phyloP scores from a whole-genome alignment of 2,888 invertebrate genomes.

The Drosophila mimica region DNA sequence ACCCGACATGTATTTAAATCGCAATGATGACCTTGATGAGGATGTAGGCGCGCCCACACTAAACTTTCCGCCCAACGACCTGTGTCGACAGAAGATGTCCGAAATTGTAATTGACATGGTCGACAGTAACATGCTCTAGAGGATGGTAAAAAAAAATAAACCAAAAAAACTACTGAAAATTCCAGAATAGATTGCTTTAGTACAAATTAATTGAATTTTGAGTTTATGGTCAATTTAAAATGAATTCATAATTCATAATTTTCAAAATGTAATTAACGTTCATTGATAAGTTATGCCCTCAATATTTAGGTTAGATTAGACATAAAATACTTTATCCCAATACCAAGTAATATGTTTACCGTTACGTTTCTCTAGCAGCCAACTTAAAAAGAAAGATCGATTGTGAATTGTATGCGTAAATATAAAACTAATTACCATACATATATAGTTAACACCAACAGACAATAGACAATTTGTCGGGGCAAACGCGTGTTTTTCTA shows the following conservation, averaged over 20 bases:
- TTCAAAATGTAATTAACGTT: constrained; percentile 30
- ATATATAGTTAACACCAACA: constrained; percentile 26
- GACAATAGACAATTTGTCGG: constrained; percentile 47
- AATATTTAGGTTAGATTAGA: constrained; percentile 41
- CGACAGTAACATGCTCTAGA: constrained; percentile 87
- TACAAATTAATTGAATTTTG: constrained; percentile 8
- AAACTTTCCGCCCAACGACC: constrained; percentile 86
- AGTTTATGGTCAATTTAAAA: constrained; percentile 37
- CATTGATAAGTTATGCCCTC: constrained; percentile 1
- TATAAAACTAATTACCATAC: constrained; percentile 12
- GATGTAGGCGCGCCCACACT: constrained; percentile 82
- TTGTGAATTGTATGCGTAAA: constrained; percentile 25
- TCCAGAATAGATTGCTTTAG: constrained; percentile 24
- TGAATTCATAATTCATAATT: constrained; percentile 12
- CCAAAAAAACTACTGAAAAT: neutral
- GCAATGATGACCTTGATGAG: constrained; percentile 81
- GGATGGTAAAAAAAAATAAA: neutral
- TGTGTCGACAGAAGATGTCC: constrained; percentile 89
- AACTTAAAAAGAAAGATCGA: constrained; percentile 25
- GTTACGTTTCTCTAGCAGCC: constrained; percentile 46
- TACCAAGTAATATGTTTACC: constrained; percentile 25
- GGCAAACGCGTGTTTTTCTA: constrained; percentile 51
- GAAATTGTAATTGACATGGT: constrained; percentile 89
- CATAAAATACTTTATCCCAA: constrained; percentile 4
- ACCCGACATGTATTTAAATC: constrained; percentile 88